A percentile compares a stretch with the other conserved stretches of the same genome.
Evolutionary conservation across 2,113 vertebrate genomes (phyloP).

Genomic region (Vulpes ferrilata): DNA sequence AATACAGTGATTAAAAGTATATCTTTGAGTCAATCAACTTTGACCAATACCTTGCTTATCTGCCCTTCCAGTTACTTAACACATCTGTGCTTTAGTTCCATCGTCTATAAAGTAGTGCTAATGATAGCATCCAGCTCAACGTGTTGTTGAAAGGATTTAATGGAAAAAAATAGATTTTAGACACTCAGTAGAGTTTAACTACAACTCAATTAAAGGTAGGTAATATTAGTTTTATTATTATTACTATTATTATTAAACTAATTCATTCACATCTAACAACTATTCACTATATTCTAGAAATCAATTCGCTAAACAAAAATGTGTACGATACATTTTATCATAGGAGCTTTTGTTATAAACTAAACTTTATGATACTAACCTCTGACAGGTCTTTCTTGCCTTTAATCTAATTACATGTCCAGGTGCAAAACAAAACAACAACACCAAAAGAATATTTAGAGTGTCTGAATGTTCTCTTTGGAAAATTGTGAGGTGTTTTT

Average conservation of each 20-base stretch:
- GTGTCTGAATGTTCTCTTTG: neutral
- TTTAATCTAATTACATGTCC: conserved; percentile 10
- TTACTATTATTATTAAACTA: neutral
- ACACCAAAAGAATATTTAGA: conserved; percentile 7
- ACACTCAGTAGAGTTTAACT: neutral
- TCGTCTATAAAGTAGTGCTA: neutral
- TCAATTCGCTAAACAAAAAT: conserved; percentile 32
- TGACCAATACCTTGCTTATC: neutral
- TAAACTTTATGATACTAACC: neutral
- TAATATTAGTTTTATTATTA: neutral
- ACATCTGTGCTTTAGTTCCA: neutral
- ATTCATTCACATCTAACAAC: neutral
- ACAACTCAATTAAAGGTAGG: neutral
- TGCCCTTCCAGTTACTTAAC: neutral
- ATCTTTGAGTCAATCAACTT: neutral
- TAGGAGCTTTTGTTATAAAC: neutral
- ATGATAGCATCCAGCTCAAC: neutral
- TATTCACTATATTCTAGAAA: conserved; percentile 1
- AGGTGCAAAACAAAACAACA: neutral
- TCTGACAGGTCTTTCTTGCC: neutral
- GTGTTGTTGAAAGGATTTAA: neutral
- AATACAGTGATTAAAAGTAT: neutral
- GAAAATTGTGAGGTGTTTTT: neutral
- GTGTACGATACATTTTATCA: neutral
- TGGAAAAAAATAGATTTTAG: neutral